phyloP scores from a whole-genome alignment of 2,888 invertebrate genomes.

The Parnassius orleans region DNA sequence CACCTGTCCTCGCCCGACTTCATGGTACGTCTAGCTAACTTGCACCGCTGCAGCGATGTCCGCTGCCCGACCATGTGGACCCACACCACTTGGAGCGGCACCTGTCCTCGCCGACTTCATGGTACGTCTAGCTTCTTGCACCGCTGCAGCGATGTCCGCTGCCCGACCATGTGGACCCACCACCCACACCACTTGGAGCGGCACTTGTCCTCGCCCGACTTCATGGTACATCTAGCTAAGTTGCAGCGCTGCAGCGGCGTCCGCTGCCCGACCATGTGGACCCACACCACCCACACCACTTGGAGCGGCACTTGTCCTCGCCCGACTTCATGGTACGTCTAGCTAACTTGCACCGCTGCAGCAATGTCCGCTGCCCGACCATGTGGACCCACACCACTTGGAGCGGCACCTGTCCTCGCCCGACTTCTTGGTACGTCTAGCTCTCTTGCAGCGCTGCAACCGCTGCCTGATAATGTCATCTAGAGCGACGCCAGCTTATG shows the following conservation, averaged over 20 bases:
- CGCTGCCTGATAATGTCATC: not conserved
- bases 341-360: not conserved
- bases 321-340: not conserved
- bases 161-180: not conserved
- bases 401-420: not conserved
- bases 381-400: constrained; percentile 29
- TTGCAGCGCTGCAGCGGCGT: not conserved
- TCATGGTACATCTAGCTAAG: not conserved
- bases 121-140: not conserved
- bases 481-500: not conserved
- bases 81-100: not conserved
- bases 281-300: not conserved
- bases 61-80: too few species aligned
- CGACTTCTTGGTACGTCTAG: not conserved
- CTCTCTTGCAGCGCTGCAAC: not conserved
- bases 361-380: not conserved
- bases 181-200: not conserved
- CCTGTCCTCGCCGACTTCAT: not conserved
- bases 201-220: not conserved
- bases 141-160: not conserved
- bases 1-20: not conserved
- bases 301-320: not conserved
- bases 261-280: too few species aligned
- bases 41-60: not conserved
- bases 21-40: not conserved